Conservation (phyloP, 2,797 vertebrate genomes). For the Myotis planiceps region DNA sequence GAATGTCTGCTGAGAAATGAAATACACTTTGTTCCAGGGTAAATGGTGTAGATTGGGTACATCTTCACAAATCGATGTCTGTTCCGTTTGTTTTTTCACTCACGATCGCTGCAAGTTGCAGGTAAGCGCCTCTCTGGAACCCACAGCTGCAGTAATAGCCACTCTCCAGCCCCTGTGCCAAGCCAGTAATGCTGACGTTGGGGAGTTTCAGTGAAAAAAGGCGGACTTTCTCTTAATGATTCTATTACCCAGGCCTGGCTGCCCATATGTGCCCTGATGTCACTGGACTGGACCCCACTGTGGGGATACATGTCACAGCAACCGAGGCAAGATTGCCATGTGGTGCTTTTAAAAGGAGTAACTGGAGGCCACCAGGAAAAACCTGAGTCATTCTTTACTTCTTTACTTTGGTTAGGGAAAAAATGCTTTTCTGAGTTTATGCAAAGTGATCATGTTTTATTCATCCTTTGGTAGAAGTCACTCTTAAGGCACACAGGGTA, state of each 20-base stretch:
- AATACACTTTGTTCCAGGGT: background rate
- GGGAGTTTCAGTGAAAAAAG: background rate
- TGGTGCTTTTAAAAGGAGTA: background rate
- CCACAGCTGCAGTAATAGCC: fast-evolving
- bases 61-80: background rate
- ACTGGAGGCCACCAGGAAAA: background rate
- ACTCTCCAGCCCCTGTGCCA: background rate
- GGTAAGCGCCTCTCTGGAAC: background rate
- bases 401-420: background rate
- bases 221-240: background rate
- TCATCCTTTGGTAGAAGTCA: slow-evolving; percentile 48
- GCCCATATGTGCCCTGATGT: background rate
- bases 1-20: background rate
- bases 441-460: slow-evolving; percentile 62
- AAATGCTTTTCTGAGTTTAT: slow-evolving; percentile 30
- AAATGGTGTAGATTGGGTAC: background rate
- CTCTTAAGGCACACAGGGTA: background rate
- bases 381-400: background rate
- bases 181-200: background rate
- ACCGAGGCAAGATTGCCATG: background rate
- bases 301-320: background rate
- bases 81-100: background rate
- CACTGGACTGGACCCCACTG: background rate
- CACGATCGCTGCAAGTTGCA: background rate
- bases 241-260: background rate